These are phyloP conservation scores for Notodonta ziczac DNA, from an alignment of 2,888 invertebrate genomes.

Conservation along the genomic window DNA sequence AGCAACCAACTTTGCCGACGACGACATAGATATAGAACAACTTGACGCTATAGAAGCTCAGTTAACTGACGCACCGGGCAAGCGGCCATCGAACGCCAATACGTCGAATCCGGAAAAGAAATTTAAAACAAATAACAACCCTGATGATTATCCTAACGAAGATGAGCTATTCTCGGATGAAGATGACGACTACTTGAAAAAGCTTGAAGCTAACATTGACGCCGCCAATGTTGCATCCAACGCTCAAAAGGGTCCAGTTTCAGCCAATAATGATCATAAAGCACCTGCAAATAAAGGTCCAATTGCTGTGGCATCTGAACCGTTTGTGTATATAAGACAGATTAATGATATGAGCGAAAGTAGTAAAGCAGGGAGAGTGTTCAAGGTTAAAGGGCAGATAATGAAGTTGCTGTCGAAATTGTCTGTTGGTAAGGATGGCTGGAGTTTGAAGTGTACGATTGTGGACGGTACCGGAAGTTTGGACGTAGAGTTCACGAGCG, in stretches of 20 bases:
- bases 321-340: conserved; percentile 77
- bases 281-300: conserved; percentile 32
- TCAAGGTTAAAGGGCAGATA: conserved; percentile 84
- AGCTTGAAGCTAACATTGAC: conserved; percentile 64
- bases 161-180: conserved; percentile 59
- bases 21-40: conserved; percentile 68
- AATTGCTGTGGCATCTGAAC: conserved; percentile 52
- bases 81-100: conserved; percentile 46
- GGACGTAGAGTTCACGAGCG: conserved; percentile 82
- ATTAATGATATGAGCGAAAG: conserved; percentile 60
- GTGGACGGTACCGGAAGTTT: conserved; percentile 83
- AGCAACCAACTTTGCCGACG: conserved; percentile 58
- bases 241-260: background rate
- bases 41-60: conserved; percentile 68
- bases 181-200: conserved; percentile 68
- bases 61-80: conserved; percentile 47
- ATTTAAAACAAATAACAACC: conserved; percentile 53
- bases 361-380: conserved; percentile 68
- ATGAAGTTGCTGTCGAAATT: conserved; percentile 82
- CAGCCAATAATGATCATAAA: conserved; percentile 27
- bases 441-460: conserved; percentile 84
- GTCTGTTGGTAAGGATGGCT: conserved; percentile 76
- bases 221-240: conserved; percentile 12
- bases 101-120: conserved; percentile 60
- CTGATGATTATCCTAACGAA: conserved; percentile 63